Percentiles rank a stretch among this genome's conserved stretches.
These are phyloP conservation scores for Dendrocopos noguchii DNA, from an alignment of 2,113 vertebrate genomes.

Conservation along the genomic window DNA sequence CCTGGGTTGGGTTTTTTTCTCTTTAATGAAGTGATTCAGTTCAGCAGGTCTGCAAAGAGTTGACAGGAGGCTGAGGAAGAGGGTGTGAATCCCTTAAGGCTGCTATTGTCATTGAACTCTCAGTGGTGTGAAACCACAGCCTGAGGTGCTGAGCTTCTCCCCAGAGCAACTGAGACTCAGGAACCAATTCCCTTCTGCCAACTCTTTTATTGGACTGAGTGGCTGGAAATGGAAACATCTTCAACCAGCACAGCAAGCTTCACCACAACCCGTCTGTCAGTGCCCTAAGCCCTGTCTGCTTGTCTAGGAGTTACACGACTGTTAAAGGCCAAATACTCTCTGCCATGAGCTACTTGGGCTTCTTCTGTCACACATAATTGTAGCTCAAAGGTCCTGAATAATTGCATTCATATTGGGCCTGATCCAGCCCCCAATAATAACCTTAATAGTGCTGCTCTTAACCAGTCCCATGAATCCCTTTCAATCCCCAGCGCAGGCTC, in stretches of 20 bases:
- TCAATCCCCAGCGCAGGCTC: background rate
- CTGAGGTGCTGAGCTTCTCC: constrained; percentile 49
- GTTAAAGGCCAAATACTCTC: background rate
- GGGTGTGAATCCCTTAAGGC: constrained; percentile 55
- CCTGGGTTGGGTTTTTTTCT: background rate
- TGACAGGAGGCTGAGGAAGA: constrained; percentile 24
- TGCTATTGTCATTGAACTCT: constrained; percentile 33
- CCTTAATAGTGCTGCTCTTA: constrained; percentile 34
- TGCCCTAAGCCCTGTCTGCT: constrained; percentile 21
- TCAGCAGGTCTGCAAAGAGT: constrained; percentile 1
- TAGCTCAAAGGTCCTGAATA: constrained; percentile 49
- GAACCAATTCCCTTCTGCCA: constrained; percentile 33
- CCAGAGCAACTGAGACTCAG: background rate
- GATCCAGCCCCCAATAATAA: constrained; percentile 20
- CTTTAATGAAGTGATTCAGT: background rate
- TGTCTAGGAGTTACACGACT: background rate
- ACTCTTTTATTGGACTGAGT: constrained; percentile 6
- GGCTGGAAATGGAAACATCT: constrained; percentile 39
- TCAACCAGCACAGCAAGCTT: constrained; percentile 23
- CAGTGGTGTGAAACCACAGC: constrained; percentile 19
- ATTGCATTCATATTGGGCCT: constrained; percentile 7
- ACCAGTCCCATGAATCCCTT: constrained; percentile 9
- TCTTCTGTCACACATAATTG: constrained; percentile 26
- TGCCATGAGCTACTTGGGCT: constrained; percentile 6
- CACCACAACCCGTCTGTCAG: background rate